phyloP scores from a whole-genome alignment of 2,797 vertebrate genomes.

The Hypotaenidia philippensis region DNA sequence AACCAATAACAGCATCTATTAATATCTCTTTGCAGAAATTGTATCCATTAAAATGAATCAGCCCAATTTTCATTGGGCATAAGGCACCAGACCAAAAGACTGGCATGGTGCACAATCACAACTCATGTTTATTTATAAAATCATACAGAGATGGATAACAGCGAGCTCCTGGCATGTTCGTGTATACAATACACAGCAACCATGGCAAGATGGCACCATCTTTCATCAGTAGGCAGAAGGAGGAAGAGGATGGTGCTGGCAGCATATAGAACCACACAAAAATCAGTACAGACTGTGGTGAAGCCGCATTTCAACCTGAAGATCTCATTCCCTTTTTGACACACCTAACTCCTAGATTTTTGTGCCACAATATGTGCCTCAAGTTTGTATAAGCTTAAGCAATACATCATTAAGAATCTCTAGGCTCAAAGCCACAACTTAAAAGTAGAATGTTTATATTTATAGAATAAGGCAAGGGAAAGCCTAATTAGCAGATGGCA shows the following conservation, averaged over 20 bases:
- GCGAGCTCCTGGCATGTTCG: not conserved
- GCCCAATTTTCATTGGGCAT: not conserved
- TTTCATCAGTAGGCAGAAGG: not conserved
- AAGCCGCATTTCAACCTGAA: not conserved
- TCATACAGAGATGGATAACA: not conserved
- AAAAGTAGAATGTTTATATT: not conserved
- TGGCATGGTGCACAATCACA: not conserved
- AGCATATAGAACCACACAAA: not conserved
- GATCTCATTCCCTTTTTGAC: not conserved
- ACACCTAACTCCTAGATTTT: not conserved
- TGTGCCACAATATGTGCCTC: not conserved
- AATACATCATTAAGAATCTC: not conserved
- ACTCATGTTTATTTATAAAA: not conserved
- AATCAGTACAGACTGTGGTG: not conserved
- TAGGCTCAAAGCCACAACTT: not conserved
- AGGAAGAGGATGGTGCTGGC: not conserved
- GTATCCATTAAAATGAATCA: not conserved
- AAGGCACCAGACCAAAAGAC: not conserved
- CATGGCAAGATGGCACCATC: not conserved
- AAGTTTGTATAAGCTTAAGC: not conserved
- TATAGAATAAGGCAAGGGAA: not conserved
- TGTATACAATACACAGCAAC: not conserved
- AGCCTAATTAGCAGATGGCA: not conserved
- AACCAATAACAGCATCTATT: not conserved
- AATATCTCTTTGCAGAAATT: not conserved